Evolutionary conservation across 53 echinoderm and acorn worm species (phyloP).

Genomic region (Actinopyga echinites): DNA sequence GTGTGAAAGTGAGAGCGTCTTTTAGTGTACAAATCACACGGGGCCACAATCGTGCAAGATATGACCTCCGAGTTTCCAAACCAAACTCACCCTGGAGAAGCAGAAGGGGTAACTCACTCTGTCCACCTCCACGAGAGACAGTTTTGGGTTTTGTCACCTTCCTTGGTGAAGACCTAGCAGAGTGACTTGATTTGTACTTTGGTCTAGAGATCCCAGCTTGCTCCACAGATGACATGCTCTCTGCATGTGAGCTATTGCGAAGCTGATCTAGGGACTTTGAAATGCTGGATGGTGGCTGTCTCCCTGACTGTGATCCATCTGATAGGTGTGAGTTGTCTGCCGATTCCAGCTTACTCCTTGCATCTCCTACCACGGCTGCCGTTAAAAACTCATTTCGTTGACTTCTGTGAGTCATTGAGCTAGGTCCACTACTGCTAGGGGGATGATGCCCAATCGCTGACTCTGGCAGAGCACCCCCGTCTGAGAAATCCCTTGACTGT

Average conservation of each 20-base stretch:
- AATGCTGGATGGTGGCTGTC: conserved; percentile 1
- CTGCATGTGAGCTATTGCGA: conserved; percentile 13
- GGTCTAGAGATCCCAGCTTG: conserved; percentile 13
- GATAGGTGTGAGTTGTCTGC: background rate
- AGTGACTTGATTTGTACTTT: background rate
- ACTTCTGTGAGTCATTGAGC: background rate
- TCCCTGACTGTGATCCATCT: conserved; percentile 1
- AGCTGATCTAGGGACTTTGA: conserved; percentile 31
- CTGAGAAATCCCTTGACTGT: conserved; percentile 60
- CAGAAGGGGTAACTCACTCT: background rate
- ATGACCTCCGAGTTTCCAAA: background rate
- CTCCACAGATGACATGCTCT: conserved; percentile 35
- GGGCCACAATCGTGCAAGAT: too few species aligned
- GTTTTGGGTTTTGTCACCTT: background rate
- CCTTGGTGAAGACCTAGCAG: background rate
- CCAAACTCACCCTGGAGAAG: conserved; percentile 11
- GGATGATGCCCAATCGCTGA: background rate
- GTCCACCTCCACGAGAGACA: background rate
- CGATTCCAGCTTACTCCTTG: conserved; percentile 1
- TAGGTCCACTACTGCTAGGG: conserved; percentile 23
- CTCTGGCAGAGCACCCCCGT: conserved; percentile 32
- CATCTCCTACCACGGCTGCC: conserved; percentile 21
- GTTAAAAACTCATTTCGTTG: conserved; percentile 35
- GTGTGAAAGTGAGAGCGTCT: too few species aligned
- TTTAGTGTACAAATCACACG: too few species aligned